phyloP scores from a whole-genome alignment of 1,140 invertebrate genomes.

The Pseudomyrmex gracilis region DNA sequence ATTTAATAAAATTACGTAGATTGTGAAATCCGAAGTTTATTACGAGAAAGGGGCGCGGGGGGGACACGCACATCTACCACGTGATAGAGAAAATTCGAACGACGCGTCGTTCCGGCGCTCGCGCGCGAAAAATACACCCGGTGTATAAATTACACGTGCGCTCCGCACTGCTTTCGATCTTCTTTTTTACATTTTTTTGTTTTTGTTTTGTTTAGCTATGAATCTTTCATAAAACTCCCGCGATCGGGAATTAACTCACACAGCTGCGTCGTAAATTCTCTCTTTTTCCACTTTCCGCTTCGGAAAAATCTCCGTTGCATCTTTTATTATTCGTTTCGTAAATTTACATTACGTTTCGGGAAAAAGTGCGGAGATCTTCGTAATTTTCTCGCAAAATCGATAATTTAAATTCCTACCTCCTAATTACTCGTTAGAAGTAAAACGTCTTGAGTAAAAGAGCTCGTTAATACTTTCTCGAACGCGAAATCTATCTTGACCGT shows the following conservation, averaged over 20 bases:
- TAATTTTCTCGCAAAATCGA: too few species aligned
- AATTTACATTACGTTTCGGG: too few species aligned
- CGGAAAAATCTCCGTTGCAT: background rate
- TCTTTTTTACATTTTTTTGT: background rate
- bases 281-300: too few species aligned
- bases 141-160: background rate
- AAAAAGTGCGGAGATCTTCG: too few species aligned
- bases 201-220: background rate
- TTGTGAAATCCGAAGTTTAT: slow-evolving; percentile 16
- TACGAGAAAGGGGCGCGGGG: slow-evolving; percentile 12
- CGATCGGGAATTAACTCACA: background rate
- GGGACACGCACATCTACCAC: slow-evolving; percentile 5
- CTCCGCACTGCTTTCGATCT: background rate
- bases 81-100: slow-evolving; percentile 15
- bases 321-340: too few species aligned
- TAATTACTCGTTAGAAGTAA: too few species aligned
- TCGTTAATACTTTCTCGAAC: background rate
- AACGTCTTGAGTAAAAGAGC: too few species aligned
- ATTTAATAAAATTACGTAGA: slow-evolving; percentile 15
- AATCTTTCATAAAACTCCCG: slow-evolving; percentile 4
- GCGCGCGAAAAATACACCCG: background rate
- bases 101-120: background rate
- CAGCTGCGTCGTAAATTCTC: background rate
- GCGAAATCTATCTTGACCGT: background rate
- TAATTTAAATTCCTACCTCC: too few species aligned